phyloP scores from a whole-genome alignment of 2,113 vertebrate genomes.

The Syngnathus typhle region DNA sequence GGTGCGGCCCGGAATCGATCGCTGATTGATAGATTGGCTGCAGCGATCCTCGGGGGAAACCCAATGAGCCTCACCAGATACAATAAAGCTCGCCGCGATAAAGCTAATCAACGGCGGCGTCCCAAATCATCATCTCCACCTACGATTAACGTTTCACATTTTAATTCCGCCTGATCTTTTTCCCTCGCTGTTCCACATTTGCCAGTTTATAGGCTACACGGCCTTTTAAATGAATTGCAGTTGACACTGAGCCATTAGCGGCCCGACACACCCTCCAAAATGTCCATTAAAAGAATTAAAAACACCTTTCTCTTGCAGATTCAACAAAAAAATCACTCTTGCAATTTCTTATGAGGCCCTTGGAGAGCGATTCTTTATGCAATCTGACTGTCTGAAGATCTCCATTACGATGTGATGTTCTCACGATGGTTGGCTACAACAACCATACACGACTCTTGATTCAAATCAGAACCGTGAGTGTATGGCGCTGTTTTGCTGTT shows the following conservation, averaged over 20 bases:
- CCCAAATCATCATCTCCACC: background rate
- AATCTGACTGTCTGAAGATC: background rate
- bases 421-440: too few relatives aligned
- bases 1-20: constrained; percentile 50
- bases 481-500: too few relatives aligned
- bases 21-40: constrained; percentile 49
- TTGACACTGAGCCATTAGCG: background rate
- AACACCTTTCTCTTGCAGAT: background rate
- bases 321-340: background rate
- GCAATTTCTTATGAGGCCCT: background rate
- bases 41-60: constrained; percentile 3
- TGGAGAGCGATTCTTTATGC: background rate
- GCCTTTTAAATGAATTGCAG: background rate
- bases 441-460: too few relatives aligned
- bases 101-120: background rate
- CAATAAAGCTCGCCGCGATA: background rate
- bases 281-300: background rate
- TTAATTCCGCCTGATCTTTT: background rate
- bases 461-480: too few relatives aligned
- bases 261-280: background rate
- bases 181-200: background rate
- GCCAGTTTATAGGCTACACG: background rate
- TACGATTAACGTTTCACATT: background rate
- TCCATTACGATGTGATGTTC: too few relatives aligned
- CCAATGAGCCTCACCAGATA: background rate